Evolutionary conservation across 2,888 invertebrate species (phyloP).

Genomic region (Plagodis pulveraria): DNA sequence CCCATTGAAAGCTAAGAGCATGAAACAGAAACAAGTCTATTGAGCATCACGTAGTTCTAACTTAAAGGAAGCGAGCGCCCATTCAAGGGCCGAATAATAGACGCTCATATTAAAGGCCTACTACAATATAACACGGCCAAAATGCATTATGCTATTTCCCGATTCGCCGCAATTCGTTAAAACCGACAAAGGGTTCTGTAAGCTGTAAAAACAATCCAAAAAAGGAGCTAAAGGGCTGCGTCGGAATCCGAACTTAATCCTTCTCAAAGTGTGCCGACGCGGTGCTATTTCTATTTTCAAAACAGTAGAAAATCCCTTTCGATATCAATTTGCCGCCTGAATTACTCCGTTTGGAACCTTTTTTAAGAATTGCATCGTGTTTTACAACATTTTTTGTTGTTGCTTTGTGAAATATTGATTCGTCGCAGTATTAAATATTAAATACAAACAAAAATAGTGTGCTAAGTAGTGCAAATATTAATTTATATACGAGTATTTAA

Average conservation of each 20-base stretch:
- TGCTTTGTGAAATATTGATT: slow-evolving; percentile 40
- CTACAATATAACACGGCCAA: slow-evolving; percentile 53
- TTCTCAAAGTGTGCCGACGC: slow-evolving; percentile 71
- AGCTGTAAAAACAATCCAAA: slow-evolving; percentile 82
- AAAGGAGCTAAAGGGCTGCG: slow-evolving; percentile 53
- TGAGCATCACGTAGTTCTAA: slow-evolving; percentile 71
- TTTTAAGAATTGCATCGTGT: slow-evolving; percentile 59
- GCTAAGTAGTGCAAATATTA: slow-evolving; percentile 18
- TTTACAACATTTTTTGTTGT: slow-evolving; percentile 64
- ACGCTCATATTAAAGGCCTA: slow-evolving; percentile 47
- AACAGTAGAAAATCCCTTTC: slow-evolving; percentile 82
- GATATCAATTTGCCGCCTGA: slow-evolving; percentile 81
- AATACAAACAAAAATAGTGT: slow-evolving; percentile 31
- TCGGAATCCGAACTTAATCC: slow-evolving; percentile 70
- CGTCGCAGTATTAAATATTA: slow-evolving; percentile 18
- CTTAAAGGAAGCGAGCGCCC: slow-evolving; percentile 64
- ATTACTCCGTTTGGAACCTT: slow-evolving; percentile 62
- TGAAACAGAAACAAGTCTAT: slow-evolving; percentile 77
- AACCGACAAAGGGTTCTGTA: slow-evolving; percentile 80
- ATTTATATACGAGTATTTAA: too few species aligned
- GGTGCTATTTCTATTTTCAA: slow-evolving; percentile 72
- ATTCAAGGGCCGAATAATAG: slow-evolving; percentile 73
- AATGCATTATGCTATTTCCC: slow-evolving; percentile 57
- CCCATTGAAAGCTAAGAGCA: slow-evolving; percentile 65
- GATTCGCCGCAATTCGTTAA: slow-evolving; percentile 59